These are phyloP conservation scores for Mystacornis crossleyi DNA, from an alignment of 2,113 vertebrate genomes.

Conservation along the genomic window DNA sequence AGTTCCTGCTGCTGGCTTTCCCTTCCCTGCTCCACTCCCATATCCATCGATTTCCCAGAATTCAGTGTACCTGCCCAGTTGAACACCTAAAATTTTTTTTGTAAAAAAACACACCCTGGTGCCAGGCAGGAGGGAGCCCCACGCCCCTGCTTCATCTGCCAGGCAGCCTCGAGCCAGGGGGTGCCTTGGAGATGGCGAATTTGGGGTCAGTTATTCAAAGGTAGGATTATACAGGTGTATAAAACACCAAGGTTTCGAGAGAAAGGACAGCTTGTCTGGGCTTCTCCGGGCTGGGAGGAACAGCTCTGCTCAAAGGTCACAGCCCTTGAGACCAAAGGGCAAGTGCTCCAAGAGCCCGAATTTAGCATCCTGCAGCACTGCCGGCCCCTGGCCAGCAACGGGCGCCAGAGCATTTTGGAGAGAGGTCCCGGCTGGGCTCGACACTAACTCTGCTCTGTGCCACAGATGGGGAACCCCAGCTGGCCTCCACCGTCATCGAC, in stretches of 20 bases:
- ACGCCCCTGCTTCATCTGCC: background rate
- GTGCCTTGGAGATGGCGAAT: background rate
- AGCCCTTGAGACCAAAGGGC: background rate
- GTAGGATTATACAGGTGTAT: background rate
- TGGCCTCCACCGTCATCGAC: constrained; percentile 77
- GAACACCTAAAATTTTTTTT: background rate
- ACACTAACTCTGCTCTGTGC: background rate
- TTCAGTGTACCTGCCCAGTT: background rate
- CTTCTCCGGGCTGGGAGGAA: background rate
- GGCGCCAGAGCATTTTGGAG: background rate
- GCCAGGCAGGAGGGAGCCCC: background rate
- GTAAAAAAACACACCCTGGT: too few relatives aligned
- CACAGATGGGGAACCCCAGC: constrained; percentile 72
- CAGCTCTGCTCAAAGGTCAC: background rate
- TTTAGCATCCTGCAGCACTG: background rate
- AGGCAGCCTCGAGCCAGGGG: background rate
- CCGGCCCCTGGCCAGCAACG: background rate
- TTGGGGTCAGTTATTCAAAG: background rate
- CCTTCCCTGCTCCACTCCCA: background rate
- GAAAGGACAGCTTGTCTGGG: background rate
- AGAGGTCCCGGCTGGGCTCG: background rate
- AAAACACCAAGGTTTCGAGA: background rate
- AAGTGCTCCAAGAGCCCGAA: background rate
- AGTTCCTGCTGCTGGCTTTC: background rate
- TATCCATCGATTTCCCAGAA: background rate